These are phyloP conservation scores for Trididemnum clinides DNA, from an alignment of 23 tunicate species.

Conservation along the genomic window DNA sequence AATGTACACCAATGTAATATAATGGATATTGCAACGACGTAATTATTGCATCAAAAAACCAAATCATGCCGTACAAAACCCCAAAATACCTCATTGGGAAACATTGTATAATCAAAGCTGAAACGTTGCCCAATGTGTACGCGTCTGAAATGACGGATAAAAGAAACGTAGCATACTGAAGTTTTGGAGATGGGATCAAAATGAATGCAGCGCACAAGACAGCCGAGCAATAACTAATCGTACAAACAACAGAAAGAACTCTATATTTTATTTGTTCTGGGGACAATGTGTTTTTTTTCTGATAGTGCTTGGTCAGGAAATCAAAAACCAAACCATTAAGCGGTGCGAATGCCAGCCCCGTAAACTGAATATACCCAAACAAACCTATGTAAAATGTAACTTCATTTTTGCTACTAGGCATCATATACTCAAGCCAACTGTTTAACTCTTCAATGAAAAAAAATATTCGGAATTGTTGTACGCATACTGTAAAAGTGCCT, in stretches of 20 bases:
- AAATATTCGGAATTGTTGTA: not conserved
- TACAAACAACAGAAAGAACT: not conserved
- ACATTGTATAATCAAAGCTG: not conserved
- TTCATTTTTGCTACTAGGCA: not conserved
- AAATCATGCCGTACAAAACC: not conserved
- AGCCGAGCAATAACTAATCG: not conserved
- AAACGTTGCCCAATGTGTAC: not conserved
- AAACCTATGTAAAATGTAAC: not conserved
- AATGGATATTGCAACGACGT: slow-evolving; percentile 1
- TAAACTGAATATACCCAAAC: not conserved
- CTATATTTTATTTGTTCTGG: not conserved
- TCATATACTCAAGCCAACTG: not conserved
- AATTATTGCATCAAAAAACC: not conserved
- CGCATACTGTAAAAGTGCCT: not conserved
- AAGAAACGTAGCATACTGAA: not conserved
- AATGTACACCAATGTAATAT: not conserved
- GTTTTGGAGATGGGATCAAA: not conserved
- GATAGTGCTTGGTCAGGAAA: not conserved
- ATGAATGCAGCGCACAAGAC: not conserved
- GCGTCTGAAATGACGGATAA: not conserved
- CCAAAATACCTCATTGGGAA: slow-evolving; percentile 8
- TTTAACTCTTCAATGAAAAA: not conserved
- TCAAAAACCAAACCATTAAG: not conserved
- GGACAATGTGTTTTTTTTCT: not conserved
- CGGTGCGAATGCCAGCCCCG: not conserved